Conservation (phyloP, 2,888 invertebrate species). For the Zygogramma bicolorata region DNA sequence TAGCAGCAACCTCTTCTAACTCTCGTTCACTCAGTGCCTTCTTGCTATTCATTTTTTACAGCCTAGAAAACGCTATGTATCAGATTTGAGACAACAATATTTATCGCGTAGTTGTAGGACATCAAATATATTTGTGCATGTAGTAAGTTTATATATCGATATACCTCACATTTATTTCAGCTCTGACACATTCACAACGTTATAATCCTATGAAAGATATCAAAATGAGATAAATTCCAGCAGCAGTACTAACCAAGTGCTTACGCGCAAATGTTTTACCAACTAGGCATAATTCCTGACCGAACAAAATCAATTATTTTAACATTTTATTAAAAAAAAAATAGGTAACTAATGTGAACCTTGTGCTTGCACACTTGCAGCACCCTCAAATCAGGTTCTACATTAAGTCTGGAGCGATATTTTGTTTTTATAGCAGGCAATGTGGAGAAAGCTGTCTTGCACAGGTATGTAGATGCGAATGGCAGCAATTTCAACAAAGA, state of each 20-base stretch:
- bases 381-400: no score
- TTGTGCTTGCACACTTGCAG: no score
- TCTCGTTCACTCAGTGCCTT: conserved; percentile 20
- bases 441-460: no score
- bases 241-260: background rate
- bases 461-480: conserved; percentile 14
- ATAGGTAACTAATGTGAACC: no score
- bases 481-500: conserved; percentile 4
- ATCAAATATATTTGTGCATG: conserved; percentile 5
- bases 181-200: background rate
- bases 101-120: conserved; percentile 8
- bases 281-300: background rate
- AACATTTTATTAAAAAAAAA: no score
- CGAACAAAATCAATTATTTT: no score
- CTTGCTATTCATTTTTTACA: background rate
- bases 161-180: conserved; percentile 1
- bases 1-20: conserved; percentile 24
- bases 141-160: conserved; percentile 12
- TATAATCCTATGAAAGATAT: background rate
- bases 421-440: no score
- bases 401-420: no score
- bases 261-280: background rate
- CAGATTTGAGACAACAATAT: conserved; percentile 16
- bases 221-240: background rate
- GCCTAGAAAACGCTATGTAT: conserved; percentile 14